Percentiles rank a stretch among this genome's conserved stretches.
These are phyloP conservation scores for Podarcis siculus DNA, from an alignment of 2,797 vertebrate genomes.

Conservation along the genomic window DNA sequence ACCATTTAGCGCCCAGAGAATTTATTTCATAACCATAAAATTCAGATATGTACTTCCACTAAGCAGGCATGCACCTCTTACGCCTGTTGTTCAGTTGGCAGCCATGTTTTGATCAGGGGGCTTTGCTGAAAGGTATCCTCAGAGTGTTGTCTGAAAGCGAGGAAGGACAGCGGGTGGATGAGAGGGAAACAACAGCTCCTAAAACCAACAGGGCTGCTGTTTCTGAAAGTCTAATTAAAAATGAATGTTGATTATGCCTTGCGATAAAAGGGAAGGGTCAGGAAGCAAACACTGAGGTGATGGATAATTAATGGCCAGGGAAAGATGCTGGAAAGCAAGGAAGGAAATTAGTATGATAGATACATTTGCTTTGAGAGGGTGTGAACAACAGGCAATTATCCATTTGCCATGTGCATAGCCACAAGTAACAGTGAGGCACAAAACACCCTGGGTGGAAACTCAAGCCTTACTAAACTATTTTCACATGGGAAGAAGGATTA, in stretches of 20 bases:
- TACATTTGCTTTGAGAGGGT: background rate
- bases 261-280: background rate
- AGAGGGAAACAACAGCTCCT: background rate
- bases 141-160: conserved; percentile 19
- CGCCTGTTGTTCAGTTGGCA: conserved; percentile 68
- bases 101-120: conserved; percentile 49
- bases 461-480: background rate
- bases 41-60: conserved; percentile 20
- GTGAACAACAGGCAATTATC: background rate
- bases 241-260: conserved; percentile 18
- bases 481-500: background rate
- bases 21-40: background rate
- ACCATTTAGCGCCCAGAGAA: conserved; percentile 28
- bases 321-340: conserved; percentile 33
- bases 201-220: conserved; percentile 25
- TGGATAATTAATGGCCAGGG: conserved; percentile 31
- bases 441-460: background rate
- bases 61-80: conserved; percentile 53
- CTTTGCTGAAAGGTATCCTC: conserved; percentile 23
- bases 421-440: too few relatives aligned
- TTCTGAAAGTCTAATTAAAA: conserved; percentile 39
- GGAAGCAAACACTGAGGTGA: conserved; percentile 3
- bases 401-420: background rate
- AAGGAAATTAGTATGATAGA: background rate
- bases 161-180: background rate